Percentiles rank a stretch among this genome's conserved stretches.
phyloP scores from a whole-genome alignment of 2,888 invertebrate genomes.

The Andricus quercusramuli region DNA sequence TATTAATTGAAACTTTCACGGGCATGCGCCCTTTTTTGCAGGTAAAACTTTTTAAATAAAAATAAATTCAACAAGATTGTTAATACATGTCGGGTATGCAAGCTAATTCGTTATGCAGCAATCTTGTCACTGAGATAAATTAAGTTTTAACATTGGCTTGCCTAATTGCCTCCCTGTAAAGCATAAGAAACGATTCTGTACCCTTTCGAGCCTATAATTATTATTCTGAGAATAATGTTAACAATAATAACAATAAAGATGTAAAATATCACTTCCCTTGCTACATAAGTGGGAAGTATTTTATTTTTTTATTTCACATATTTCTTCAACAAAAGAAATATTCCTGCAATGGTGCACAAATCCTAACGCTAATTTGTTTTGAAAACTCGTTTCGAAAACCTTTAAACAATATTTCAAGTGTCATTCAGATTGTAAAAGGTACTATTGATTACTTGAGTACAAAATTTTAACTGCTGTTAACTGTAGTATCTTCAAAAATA shows the following conservation, averaged over 20 bases:
- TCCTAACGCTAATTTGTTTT: neutral
- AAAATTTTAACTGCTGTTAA: neutral
- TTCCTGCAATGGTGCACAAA: neutral
- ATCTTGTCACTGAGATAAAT: too few species aligned
- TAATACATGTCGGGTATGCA: too few species aligned
- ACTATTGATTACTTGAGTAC: constrained; percentile 4
- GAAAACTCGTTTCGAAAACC: neutral
- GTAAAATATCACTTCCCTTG: neutral
- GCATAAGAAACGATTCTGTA: too few species aligned
- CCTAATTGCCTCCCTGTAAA: too few species aligned
- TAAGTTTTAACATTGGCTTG: too few species aligned
- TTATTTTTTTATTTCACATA: neutral
- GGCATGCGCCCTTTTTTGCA: too few species aligned
- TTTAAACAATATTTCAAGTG: neutral
- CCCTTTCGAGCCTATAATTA: too few species aligned
- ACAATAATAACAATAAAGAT: neutral
- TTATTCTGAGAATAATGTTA: too few species aligned
- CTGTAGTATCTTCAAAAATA: neutral
- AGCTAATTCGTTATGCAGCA: too few species aligned
- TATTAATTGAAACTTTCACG: too few species aligned
- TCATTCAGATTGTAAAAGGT: constrained; percentile 16
- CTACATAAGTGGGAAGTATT: neutral
- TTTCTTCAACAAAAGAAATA: neutral
- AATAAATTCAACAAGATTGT: too few species aligned
- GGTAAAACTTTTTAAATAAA: too few species aligned